A percentile compares a stretch with the other conserved stretches of the same genome.
These are phyloP conservation scores for Albula goreensis DNA, from an alignment of 2,113 vertebrate genomes.

Conservation along the genomic window DNA sequence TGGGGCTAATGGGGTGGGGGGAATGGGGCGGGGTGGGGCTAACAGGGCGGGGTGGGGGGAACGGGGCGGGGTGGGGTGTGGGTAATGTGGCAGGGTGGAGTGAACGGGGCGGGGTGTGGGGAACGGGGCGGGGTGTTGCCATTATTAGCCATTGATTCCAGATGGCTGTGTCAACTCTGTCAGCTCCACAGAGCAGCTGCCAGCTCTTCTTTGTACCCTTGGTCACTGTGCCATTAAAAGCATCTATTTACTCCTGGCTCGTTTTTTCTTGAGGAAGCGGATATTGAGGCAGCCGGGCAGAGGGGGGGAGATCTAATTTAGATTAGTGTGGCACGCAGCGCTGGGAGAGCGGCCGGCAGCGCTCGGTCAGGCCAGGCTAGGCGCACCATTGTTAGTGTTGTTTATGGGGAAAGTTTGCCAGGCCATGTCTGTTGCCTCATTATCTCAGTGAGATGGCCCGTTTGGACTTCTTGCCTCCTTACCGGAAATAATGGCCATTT, in stretches of 20 bases:
- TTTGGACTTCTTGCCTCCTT: not conserved
- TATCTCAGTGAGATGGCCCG: not conserved
- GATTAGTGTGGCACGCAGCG: not conserved
- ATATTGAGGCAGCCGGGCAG: not conserved
- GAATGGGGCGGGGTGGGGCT: no score
- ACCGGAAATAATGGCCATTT: not conserved
- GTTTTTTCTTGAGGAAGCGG: not conserved
- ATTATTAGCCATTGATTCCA: not conserved
- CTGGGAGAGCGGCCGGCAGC: not conserved
- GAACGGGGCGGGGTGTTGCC: not conserved
- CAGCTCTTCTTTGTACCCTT: no score
- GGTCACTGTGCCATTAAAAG: not conserved
- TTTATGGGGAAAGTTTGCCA: not conserved
- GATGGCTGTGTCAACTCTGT: not conserved
- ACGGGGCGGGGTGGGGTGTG: no score
- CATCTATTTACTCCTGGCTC: not conserved
- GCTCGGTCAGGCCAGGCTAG: not conserved
- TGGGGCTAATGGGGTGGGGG: no score
- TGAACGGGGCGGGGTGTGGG: no score
- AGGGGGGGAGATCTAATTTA: slow-evolving; percentile 13
- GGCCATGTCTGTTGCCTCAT: not conserved
- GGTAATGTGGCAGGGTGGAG: no score
- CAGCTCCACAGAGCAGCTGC: not conserved
- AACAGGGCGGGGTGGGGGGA: no score
- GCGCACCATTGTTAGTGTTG: not conserved